phyloP scores from a whole-genome alignment of 2,888 invertebrate genomes.

The Agonopterix subpropinquella region DNA sequence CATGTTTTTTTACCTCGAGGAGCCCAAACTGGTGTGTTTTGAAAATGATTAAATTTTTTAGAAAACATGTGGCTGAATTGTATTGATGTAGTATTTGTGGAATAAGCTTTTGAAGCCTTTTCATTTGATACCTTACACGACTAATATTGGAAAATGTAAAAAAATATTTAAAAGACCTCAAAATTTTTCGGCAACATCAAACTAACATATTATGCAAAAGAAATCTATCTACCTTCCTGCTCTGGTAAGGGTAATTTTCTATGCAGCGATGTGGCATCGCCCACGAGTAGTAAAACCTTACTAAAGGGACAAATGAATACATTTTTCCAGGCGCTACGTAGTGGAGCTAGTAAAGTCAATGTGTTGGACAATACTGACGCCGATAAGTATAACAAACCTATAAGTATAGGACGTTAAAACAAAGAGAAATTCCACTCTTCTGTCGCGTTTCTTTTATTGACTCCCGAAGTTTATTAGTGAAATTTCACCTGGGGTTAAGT shows the following conservation, averaged over 20 bases:
- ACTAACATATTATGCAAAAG: background rate
- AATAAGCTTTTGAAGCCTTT: too few relatives aligned
- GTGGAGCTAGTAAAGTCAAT: background rate
- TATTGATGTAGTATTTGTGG: too few relatives aligned
- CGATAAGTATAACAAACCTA: background rate
- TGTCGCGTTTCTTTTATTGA: constrained; percentile 64
- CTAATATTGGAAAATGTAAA: too few relatives aligned
- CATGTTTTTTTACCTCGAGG: too few relatives aligned
- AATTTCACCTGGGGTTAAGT: constrained; percentile 43
- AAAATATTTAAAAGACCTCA: too few relatives aligned
- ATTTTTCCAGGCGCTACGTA: too few relatives aligned
- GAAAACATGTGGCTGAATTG: too few relatives aligned
- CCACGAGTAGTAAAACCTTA: background rate
- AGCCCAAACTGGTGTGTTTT: too few relatives aligned
- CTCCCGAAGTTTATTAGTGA: constrained; percentile 59
- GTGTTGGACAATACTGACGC: background rate
- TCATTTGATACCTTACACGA: too few relatives aligned
- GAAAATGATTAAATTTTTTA: too few relatives aligned
- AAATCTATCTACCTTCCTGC: background rate
- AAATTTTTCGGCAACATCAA: too few relatives aligned
- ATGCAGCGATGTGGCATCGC: background rate
- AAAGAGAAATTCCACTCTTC: constrained; percentile 45
- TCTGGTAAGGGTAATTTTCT: background rate
- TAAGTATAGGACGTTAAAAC: constrained; percentile 28
- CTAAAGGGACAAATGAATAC: background rate